Evolutionary conservation across 2,888 invertebrate genomes (phyloP).

Genomic region (Rhaphigaster nebulosa): DNA sequence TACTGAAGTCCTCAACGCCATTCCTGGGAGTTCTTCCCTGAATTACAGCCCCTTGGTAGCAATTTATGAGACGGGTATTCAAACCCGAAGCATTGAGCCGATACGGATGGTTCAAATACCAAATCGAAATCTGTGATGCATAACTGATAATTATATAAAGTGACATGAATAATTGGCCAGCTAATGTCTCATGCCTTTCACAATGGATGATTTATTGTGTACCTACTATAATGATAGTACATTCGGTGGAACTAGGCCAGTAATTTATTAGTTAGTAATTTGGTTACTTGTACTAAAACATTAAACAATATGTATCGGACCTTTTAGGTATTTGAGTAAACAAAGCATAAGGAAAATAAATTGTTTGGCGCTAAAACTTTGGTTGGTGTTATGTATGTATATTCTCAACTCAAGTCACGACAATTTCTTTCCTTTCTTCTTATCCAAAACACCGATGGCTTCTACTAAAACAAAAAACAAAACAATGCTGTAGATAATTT

Average conservation of each 20-base stretch:
- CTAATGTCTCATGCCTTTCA: neutral
- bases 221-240: neutral
- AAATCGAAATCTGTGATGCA: neutral
- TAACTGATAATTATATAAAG: neutral
- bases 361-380: no score
- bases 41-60: neutral
- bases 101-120: constrained; percentile 1
- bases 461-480: no score
- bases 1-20: constrained; percentile 9
- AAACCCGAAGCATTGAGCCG: neutral
- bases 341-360: no score
- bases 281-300: no score
- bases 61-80: neutral
- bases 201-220: neutral
- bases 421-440: no score
- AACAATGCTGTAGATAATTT: no score
- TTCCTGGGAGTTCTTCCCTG: neutral
- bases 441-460: no score
- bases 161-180: neutral
- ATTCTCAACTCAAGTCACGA: no score
- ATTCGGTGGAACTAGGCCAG: neutral
- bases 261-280: neutral
- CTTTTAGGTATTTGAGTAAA: no score
- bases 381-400: no score
- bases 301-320: no score